Evolutionary conservation across 2,888 invertebrate genomes (phyloP).

Genomic region (Laothoe populi): DNA sequence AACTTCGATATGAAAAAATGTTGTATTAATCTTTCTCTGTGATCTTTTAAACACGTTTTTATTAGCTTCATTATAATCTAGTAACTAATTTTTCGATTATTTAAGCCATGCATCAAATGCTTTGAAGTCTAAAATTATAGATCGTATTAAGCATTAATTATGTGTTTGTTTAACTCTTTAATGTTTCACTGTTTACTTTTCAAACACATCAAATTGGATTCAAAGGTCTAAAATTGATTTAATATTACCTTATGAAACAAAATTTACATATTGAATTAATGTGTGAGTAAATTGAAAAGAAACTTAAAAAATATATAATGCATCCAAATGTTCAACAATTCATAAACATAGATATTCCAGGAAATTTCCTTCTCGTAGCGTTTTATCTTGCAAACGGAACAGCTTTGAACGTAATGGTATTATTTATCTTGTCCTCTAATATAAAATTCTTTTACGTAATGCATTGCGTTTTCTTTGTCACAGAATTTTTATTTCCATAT

Average conservation of each 20-base stretch:
- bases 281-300: neutral
- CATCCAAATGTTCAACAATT: too few species aligned
- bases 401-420: neutral
- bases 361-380: neutral
- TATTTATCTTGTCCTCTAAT: neutral
- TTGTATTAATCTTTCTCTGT: too few species aligned
- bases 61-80: too few species aligned
- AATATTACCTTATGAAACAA: too few species aligned
- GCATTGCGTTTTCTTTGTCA: neutral
- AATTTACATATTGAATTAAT: too few species aligned
- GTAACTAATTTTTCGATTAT: too few species aligned
- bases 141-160: neutral
- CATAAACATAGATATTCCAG: neutral
- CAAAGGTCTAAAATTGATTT: neutral
- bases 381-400: neutral
- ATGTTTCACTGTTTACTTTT: neutral
- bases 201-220: neutral
- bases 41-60: too few species aligned
- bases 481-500: neutral
- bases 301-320: too few species aligned
- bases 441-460: neutral
- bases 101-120: too few species aligned
- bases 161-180: neutral
- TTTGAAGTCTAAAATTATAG: neutral
- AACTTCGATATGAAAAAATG: too few species aligned